Evolutionary conservation across 2,797 vertebrate genomes (phyloP), one percentile per base, ranked within the genome.

Genomic region (Muraenolepis orangiensis): DNA sequence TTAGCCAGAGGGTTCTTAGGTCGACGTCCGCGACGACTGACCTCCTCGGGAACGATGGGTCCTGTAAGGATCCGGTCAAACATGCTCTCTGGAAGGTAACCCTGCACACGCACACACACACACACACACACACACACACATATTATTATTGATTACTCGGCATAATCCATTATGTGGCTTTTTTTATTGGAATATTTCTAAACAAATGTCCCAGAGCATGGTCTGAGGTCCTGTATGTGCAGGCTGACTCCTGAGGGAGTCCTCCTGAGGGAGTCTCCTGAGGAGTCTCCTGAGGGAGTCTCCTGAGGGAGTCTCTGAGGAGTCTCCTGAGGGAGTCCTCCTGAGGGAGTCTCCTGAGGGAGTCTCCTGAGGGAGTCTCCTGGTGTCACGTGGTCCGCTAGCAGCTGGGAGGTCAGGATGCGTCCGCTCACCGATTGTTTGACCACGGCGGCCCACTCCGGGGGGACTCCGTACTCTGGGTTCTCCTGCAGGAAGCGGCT

Each of bases 401-500:
- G n/a, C n/a, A n/a, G n/a, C n/a, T n/a, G n/a, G n/a, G n/a, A n/a
- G n/a, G n/a, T n/a, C n/a, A n/a, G n/a, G n/a, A n/a, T n/a, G n/a
- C n/a, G n/a, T n/a, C n/a, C n/a, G 95, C 98, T 96, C 87, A 99
- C 98, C 88, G 98, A 99, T 73, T 98, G 97, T 82, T 98, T 99
- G 74, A 99, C 98, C 66, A 99, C 97, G 66, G 97, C 97, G 30
- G 95, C 96, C 98, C 98, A 99, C 84, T 99, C 98, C 31, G 98
- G 97, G 77, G 98, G 97, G 72, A 99, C 95, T 74, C 98, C 98
- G n/a, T 98, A 99, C 85, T 99, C 98, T 0, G 96, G 94, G 91
- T 99, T 99, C 91, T 99, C 97, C 90, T 97, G 97, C 76, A 99
- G 93, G 91, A 99, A 99, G 76, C 96, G 93, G 90, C 95, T 96